These are phyloP conservation scores for Cosmorhoe ocellata DNA, from an alignment of 2,888 invertebrate genomes.

Conservation along the genomic window DNA sequence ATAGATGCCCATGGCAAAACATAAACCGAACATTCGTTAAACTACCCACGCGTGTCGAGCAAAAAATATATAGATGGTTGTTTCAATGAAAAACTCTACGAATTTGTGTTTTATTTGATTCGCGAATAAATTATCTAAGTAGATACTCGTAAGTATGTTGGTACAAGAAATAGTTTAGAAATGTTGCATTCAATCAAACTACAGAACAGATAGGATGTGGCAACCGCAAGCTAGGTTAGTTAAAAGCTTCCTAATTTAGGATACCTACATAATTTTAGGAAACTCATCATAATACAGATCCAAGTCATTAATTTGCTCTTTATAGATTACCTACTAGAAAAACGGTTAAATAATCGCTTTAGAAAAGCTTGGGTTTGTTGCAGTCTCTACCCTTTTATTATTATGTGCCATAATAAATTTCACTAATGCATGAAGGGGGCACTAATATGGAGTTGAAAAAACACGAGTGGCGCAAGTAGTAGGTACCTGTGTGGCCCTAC, in stretches of 20 bases:
- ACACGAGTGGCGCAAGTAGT: conserved; percentile 44
- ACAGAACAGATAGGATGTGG: neutral
- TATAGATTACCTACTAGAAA: too few species aligned
- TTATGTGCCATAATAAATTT: conserved; percentile 40
- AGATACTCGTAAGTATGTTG: too few species aligned
- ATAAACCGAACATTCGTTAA: conserved; percentile 37
- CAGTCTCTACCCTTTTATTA: conserved; percentile 45
- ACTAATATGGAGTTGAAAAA: conserved; percentile 55
- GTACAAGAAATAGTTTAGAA: neutral
- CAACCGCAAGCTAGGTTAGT: too few species aligned
- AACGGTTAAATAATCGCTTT: too few species aligned
- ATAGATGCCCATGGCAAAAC: conserved; percentile 42
- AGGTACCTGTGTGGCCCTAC: conserved; percentile 41
- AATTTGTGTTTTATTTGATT: conserved; percentile 16
- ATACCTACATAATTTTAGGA: too few species aligned
- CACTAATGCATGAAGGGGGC: conserved; percentile 45
- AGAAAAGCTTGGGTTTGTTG: conserved; percentile 23
- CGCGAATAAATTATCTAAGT: too few species aligned
- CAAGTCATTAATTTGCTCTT: too few species aligned
- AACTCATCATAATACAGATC: too few species aligned
- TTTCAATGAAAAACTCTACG: conserved; percentile 27
- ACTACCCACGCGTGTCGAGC: conserved; percentile 41
- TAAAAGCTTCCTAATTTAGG: too few species aligned
- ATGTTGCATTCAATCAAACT: neutral
- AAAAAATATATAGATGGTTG: conserved; percentile 27